Evolutionary conservation across 1,140 invertebrate species (phyloP).

Genomic region (Melitaea cinxia): DNA sequence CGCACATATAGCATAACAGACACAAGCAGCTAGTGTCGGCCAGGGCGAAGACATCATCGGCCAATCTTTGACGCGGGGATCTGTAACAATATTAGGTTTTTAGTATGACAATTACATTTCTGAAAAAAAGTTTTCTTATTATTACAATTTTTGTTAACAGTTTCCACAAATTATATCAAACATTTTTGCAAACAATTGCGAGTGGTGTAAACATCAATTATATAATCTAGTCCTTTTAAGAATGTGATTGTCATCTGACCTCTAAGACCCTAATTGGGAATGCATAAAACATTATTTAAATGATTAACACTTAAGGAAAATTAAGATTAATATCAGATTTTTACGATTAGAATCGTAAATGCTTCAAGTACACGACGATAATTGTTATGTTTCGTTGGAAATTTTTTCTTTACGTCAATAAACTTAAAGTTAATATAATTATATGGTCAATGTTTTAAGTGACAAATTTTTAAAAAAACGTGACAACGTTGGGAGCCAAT

Average conservation of each 20-base stretch:
- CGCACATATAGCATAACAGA: conserved; percentile 93
- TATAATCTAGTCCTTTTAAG: neutral
- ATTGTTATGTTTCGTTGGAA: too few relatives aligned
- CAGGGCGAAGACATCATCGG: conserved; percentile 95
- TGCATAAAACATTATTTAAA: neutral
- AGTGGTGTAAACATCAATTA: neutral
- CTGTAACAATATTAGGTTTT: conserved; percentile 78
- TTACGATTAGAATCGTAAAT: neutral
- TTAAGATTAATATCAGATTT: neutral
- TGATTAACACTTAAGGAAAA: neutral
- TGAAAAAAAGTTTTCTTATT: too few relatives aligned
- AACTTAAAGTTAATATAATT: too few relatives aligned
- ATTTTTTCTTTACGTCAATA: too few relatives aligned
- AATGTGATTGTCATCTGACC: neutral
- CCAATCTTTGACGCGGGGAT: conserved; percentile 95
- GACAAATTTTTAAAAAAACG: too few relatives aligned
- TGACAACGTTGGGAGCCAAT: too few relatives aligned
- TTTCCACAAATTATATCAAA: too few relatives aligned
- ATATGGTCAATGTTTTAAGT: too few relatives aligned
- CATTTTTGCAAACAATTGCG: neutral
- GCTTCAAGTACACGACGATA: neutral
- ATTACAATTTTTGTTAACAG: too few relatives aligned
- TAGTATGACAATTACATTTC: neutral
- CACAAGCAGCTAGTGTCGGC: conserved; percentile 91
- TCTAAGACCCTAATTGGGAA: neutral